These are phyloP conservation scores for Tachysurus fulvidraco DNA, from an alignment of 2,113 vertebrate genomes.

Conservation along the genomic window DNA sequence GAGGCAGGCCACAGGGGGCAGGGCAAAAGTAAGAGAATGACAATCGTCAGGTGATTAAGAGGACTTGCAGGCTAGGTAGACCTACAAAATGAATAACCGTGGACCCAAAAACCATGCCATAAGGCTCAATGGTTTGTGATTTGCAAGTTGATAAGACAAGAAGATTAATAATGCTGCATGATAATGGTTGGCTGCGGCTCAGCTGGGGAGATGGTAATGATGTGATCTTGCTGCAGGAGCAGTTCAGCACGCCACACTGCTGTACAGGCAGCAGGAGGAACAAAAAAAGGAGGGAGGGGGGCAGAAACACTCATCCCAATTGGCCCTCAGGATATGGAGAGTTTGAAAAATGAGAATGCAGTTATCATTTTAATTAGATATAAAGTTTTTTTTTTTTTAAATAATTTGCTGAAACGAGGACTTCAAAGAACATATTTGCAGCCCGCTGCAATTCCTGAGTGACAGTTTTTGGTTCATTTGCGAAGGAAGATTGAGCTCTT, in stretches of 20 bases:
- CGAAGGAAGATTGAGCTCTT: slow-evolving; percentile 78
- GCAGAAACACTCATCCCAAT: slow-evolving; percentile 95
- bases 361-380: slow-evolving; percentile 99
- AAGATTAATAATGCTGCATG: slow-evolving; percentile 99
- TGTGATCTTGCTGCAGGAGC: slow-evolving; percentile 99
- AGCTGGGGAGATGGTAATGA: slow-evolving; percentile 99
- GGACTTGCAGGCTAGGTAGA: slow-evolving; percentile 96
- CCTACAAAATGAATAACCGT: slow-evolving; percentile 99
- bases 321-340: slow-evolving; percentile 98
- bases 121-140: slow-evolving; percentile 99
- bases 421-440: slow-evolving; percentile 98
- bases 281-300: slow-evolving; percentile 49
- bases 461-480: slow-evolving; percentile 93
- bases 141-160: slow-evolving; percentile 99
- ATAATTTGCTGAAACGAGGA: slow-evolving; percentile 94
- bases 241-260: slow-evolving; percentile 85
- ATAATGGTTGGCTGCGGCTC: slow-evolving; percentile 98
- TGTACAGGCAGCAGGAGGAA: slow-evolving; percentile 61
- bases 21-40: slow-evolving; percentile 90
- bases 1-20: slow-evolving; percentile 83
- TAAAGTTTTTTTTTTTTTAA: slow-evolving; percentile 93
- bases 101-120: slow-evolving; percentile 98
- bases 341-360: slow-evolving; percentile 99
- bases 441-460: slow-evolving; percentile 85
- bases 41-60: slow-evolving; percentile 99